phyloP scores from a whole-genome alignment of 2,888 invertebrate species.

The Habroteleia sp. region DNA sequence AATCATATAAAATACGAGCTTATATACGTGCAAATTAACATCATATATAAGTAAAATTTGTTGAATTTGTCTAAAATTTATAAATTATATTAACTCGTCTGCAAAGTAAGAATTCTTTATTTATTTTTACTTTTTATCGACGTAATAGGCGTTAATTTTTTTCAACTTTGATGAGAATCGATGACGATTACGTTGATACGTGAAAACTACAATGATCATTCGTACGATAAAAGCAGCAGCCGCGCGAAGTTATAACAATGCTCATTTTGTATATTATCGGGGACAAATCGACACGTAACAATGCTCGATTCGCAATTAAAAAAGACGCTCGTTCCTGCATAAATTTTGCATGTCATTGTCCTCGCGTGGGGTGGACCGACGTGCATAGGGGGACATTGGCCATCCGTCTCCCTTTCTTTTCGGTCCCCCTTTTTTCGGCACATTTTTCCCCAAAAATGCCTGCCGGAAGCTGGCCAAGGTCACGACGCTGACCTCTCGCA shows the following conservation, averaged over 20 bases:
- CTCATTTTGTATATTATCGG: slow-evolving; percentile 31
- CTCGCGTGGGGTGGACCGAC: slow-evolving; percentile 68
- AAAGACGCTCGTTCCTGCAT: slow-evolving; percentile 67
- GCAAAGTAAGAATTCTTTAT: too few species aligned
- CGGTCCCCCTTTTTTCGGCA: slow-evolving; percentile 60
- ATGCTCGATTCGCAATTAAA: slow-evolving; percentile 73
- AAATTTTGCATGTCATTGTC: slow-evolving; percentile 77
- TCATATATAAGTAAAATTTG: too few species aligned
- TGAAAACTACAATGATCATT: slow-evolving; percentile 35
- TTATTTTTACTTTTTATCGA: background rate
- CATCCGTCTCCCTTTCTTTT: slow-evolving; percentile 44
- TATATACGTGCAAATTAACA: too few species aligned
- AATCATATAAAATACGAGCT: too few species aligned
- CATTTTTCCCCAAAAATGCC: slow-evolving; percentile 75
- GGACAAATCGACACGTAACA: slow-evolving; percentile 49
- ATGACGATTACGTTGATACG: slow-evolving; percentile 15
- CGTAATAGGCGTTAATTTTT: slow-evolving; percentile 5
- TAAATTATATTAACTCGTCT: too few species aligned
- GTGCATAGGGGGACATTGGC: slow-evolving; percentile 59
- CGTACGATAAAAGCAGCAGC: slow-evolving; percentile 55
- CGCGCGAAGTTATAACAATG: slow-evolving; percentile 40
- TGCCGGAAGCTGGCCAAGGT: slow-evolving; percentile 72
- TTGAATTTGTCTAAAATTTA: too few species aligned
- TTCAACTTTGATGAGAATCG: slow-evolving; percentile 32
- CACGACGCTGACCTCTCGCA: slow-evolving; percentile 72